Evolutionary conservation across 2,797 vertebrate genomes (phyloP).

Genomic region (Catostomus latipinnis): DNA sequence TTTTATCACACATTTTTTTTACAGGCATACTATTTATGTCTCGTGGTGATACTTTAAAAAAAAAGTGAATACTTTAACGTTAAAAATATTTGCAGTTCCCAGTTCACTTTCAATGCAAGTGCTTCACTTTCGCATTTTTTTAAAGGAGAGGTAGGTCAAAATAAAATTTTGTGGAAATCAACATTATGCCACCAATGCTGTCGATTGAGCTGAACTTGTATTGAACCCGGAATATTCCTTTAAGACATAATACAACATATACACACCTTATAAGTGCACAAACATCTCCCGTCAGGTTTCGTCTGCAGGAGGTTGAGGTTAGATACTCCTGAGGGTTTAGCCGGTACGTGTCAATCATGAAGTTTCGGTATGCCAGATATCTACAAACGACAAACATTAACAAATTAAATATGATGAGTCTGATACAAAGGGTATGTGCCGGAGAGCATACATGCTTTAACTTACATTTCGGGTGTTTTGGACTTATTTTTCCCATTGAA

Average conservation of each 20-base stretch:
- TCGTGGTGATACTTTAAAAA: too few relatives aligned
- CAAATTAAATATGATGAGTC: background rate
- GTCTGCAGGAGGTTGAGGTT: slow-evolving; percentile 91
- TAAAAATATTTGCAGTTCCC: too few relatives aligned
- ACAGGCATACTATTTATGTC: too few relatives aligned
- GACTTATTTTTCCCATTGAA: slow-evolving; percentile 98
- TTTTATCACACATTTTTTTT: too few relatives aligned
- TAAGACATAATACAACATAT: background rate
- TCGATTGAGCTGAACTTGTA: too few relatives aligned
- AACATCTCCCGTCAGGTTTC: slow-evolving; percentile 93
- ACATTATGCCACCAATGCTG: too few relatives aligned
- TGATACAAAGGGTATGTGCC: background rate
- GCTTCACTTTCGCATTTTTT: too few relatives aligned
- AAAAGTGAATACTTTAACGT: too few relatives aligned
- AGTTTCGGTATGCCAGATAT: slow-evolving; percentile 96
- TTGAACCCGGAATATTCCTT: too few relatives aligned
- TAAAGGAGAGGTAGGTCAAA: too few relatives aligned
- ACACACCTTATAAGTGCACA: slow-evolving; percentile 92
- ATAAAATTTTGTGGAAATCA: too few relatives aligned
- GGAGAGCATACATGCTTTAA: slow-evolving; percentile 27
- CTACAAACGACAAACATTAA: slow-evolving; percentile 67
- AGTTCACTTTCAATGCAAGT: too few relatives aligned
- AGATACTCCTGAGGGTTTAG: slow-evolving; percentile 96
- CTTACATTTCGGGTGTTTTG: slow-evolving; percentile 97
- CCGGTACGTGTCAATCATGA: slow-evolving; percentile 97